Evolutionary conservation across 2,113 vertebrate species (phyloP), one percentile per base, ranked within the genome.

Genomic region (Gila orcuttii): DNA sequence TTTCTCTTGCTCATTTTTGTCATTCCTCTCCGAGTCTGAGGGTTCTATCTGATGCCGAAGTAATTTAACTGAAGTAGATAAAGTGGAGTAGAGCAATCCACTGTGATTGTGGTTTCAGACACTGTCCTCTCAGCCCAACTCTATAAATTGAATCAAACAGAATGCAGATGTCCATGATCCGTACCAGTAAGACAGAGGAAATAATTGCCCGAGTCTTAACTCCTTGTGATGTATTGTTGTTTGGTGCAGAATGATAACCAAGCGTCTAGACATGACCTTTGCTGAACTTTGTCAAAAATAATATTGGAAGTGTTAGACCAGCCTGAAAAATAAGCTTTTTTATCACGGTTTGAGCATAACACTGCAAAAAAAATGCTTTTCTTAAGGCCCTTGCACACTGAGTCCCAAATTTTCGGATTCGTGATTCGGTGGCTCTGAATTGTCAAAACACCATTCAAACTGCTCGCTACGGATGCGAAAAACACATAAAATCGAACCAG

Each of bases 121-220:
- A 6, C 4, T 25, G 28, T 45, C 47, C 21, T 77, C 66, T 36
- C 42, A 52, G 25, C 23, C 47, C 31, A 39, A 17, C 42, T 17
- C 23, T 28, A 12, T 47, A 55, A 79, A 45, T 57, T 57, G 45
- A 33, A 81, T 81, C 25, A 50, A 25, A 66, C 64, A 31, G 77
- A 71, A 86, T 79, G 39, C 62, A 62, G 33, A 76, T 73, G 25
- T 0, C 36, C 47, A 75, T 90, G 90, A 82, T 89, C 50, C 4
- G 45, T 75, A 50, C 68, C 73, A 68, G 87, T 3, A 10, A 39
- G 52, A 78, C 31, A 36, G 76, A 60, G 85, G 87, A 89, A 88
- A 83, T 91, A 90, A 82, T 74, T 73, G 62, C 25, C 3, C 0
- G 6, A 73, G 87, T 90, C 89, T 89, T 83, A 85, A 78, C n/a